Conservation (phyloP, 1,140 invertebrate genomes). For the Cecropterus lyciades region DNA sequence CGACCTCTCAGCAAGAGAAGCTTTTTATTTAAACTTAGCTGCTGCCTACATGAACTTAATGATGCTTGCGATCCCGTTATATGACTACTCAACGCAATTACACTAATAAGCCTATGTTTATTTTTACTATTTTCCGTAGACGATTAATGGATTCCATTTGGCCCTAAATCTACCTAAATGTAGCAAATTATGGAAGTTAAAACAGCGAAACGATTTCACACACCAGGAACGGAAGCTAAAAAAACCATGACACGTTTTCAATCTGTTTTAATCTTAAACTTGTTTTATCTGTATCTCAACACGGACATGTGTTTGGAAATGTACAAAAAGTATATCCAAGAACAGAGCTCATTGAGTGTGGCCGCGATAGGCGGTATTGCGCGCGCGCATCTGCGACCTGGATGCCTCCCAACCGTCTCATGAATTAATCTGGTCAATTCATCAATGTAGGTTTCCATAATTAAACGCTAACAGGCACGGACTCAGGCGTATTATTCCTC, state of each 20-base stretch:
- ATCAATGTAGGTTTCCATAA: conserved; percentile 48
- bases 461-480: conserved; percentile 11
- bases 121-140: conserved; percentile 28
- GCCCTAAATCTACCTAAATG: conserved; percentile 15
- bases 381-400: conserved; percentile 65
- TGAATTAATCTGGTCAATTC: conserved; percentile 66
- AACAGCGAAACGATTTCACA: conserved; percentile 18
- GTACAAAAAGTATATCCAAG: conserved; percentile 42
- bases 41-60: conserved; percentile 48
- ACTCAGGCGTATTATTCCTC: not conserved
- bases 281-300: conserved; percentile 33
- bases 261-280: conserved; percentile 15
- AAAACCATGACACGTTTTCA: conserved; percentile 23
- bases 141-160: conserved; percentile 19
- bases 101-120: conserved; percentile 45
- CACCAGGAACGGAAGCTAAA: conserved; percentile 27
- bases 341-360: conserved; percentile 61
- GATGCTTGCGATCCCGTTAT: conserved; percentile 48
- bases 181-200: conserved; percentile 11
- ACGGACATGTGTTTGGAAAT: conserved; percentile 40
- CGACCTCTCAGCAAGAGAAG: conserved; percentile 42
- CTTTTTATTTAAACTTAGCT: conserved; percentile 51
- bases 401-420: conserved; percentile 65
- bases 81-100: conserved; percentile 50
- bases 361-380: conserved; percentile 52